These are phyloP conservation scores for Oplegnathus fasciatus DNA, from an alignment of 2,113 vertebrate species.

Conservation along the genomic window DNA sequence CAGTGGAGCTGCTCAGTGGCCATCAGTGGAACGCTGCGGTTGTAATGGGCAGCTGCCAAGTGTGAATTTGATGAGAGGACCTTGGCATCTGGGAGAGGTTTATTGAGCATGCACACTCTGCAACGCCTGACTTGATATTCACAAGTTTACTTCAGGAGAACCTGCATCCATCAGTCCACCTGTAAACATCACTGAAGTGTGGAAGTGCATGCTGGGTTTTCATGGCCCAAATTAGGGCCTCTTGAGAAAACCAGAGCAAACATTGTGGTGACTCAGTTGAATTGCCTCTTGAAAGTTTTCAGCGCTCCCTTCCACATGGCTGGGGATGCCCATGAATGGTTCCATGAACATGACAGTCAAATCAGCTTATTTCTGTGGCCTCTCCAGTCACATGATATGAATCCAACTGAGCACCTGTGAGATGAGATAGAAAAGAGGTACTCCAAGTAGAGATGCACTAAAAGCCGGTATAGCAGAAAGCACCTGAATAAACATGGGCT, in stretches of 20 bases:
- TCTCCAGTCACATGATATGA: slow-evolving; percentile 13
- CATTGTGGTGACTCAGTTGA: slow-evolving; percentile 5
- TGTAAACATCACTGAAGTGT: slow-evolving; percentile 19
- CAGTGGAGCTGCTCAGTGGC: slow-evolving; percentile 2
- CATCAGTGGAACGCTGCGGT: background rate
- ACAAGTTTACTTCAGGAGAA: slow-evolving; percentile 1
- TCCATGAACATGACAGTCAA: slow-evolving; percentile 2
- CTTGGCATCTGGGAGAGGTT: slow-evolving; percentile 3
- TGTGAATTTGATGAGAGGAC: slow-evolving; percentile 16
- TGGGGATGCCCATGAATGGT: background rate
- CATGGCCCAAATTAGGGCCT: slow-evolving; percentile 12
- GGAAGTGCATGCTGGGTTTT: slow-evolving; percentile 16
- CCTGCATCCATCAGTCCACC: slow-evolving; percentile 33
- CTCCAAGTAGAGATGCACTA: background rate
- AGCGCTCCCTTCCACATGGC: slow-evolving; percentile 15
- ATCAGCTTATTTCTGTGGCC: slow-evolving; percentile 18
- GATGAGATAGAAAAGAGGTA: slow-evolving; percentile 35
- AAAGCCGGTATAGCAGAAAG: background rate
- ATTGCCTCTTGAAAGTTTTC: slow-evolving; percentile 16
- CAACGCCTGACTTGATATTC: slow-evolving; percentile 24
- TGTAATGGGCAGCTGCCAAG: slow-evolving; percentile 22
- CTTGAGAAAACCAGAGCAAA: slow-evolving; percentile 25
- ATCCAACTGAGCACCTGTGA: slow-evolving; percentile 31
- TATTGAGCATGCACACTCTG: slow-evolving; percentile 6
- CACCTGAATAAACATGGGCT: slow-evolving; percentile 32